These are phyloP conservation scores for Strigops habroptila DNA, from an alignment of 2,113 vertebrate genomes.

Conservation along the genomic window DNA sequence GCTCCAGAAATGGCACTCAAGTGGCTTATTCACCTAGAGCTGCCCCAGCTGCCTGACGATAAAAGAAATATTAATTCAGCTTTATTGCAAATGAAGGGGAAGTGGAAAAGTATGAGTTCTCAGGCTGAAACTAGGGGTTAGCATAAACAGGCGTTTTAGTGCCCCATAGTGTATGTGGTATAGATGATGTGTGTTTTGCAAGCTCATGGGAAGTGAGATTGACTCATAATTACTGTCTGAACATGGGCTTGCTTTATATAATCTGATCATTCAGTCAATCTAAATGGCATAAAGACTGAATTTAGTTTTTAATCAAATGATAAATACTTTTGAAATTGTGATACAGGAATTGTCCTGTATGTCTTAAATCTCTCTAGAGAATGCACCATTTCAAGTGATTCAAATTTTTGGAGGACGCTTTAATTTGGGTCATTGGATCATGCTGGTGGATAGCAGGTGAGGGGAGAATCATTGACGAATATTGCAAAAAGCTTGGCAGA, in stretches of 20 bases:
- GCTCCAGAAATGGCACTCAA: constrained; percentile 21
- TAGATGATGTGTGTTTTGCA: neutral
- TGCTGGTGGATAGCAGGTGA: neutral
- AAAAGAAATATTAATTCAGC: constrained; percentile 43
- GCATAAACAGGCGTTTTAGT: neutral
- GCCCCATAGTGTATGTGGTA: neutral
- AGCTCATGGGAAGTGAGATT: neutral
- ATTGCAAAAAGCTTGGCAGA: neutral
- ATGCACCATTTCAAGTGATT: neutral
- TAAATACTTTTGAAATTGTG: neutral
- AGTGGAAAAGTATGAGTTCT: neutral
- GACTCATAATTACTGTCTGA: neutral
- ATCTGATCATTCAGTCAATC: neutral
- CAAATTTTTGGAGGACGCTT: neutral
- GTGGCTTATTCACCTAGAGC: constrained; percentile 1
- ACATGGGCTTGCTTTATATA: neutral
- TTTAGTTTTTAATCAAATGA: neutral
- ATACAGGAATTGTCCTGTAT: neutral
- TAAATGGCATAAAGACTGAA: neutral
- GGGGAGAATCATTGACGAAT: neutral
- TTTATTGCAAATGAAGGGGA: constrained; percentile 25
- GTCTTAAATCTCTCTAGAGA: neutral
- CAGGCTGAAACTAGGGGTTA: neutral
- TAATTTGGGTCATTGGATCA: neutral
- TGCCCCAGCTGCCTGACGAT: constrained; percentile 2